Conservation (phyloP, 1,140 invertebrate species). For the Fragariocoptes setiger region DNA sequence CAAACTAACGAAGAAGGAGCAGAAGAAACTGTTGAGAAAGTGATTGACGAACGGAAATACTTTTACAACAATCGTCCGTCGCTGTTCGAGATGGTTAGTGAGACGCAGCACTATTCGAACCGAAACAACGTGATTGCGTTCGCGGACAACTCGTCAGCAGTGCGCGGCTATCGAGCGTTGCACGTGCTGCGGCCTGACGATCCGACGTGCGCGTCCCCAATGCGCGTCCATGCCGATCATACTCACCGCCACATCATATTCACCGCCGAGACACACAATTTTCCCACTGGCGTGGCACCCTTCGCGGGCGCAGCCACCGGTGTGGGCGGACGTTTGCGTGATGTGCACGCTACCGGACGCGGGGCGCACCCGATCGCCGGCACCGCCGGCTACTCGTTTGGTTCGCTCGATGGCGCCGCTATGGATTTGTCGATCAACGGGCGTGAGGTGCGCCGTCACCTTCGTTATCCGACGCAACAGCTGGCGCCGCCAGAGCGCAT, state of each 20-base stretch:
- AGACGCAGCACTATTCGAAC: slow-evolving; percentile 44
- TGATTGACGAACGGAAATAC: slow-evolving; percentile 32
- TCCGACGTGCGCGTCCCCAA: slow-evolving; percentile 18
- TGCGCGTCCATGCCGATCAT: slow-evolving; percentile 1
- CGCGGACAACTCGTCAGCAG: slow-evolving; percentile 71
- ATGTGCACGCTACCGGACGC: slow-evolving; percentile 68
- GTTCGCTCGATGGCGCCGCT: slow-evolving; percentile 56
- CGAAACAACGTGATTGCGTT: slow-evolving; percentile 89
- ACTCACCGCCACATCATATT: slow-evolving; percentile 63
- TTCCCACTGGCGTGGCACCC: slow-evolving; percentile 51
- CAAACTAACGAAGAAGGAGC: too few relatives aligned
- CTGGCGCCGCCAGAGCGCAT: slow-evolving; percentile 61
- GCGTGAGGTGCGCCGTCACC: slow-evolving; percentile 10
- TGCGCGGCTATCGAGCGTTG: slow-evolving; percentile 40
- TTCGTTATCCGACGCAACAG: slow-evolving; percentile 46
- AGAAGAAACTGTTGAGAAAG: slow-evolving; percentile 46
- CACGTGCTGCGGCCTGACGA: slow-evolving; percentile 27
- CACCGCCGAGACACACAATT: slow-evolving; percentile 94
- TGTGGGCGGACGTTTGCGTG: slow-evolving; percentile 68
- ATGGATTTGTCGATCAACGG: slow-evolving; percentile 60
- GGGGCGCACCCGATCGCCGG: slow-evolving; percentile 74
- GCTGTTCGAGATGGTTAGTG: slow-evolving; percentile 65
- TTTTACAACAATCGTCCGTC: too few relatives aligned
- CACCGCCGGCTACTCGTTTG: slow-evolving; percentile 79
- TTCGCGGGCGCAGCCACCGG: slow-evolving; percentile 48